These are phyloP conservation scores for Plebejus melissa DNA, from an alignment of 2,888 invertebrate species.

Conservation along the genomic window DNA sequence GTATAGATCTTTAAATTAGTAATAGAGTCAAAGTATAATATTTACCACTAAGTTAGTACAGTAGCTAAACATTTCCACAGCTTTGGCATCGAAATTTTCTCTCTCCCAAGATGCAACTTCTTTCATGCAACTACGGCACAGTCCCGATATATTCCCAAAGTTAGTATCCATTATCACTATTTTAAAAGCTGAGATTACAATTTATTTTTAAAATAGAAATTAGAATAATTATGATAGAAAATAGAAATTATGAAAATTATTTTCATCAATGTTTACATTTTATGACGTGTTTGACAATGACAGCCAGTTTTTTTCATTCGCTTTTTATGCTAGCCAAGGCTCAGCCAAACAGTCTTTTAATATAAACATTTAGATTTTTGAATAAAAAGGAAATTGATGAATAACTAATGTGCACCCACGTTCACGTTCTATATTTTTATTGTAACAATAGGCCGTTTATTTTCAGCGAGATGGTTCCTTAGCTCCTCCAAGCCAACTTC, in stretches of 20 bases:
- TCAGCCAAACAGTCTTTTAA: too few species aligned
- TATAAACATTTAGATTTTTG: too few species aligned
- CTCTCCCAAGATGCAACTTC: conserved; percentile 60
- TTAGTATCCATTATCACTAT: conserved; percentile 27
- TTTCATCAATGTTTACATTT: not conserved
- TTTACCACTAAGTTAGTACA: conserved; percentile 61
- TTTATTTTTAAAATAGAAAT: not conserved
- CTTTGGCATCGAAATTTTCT: conserved; percentile 50
- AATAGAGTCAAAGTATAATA: conserved; percentile 30
- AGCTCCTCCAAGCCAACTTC: conserved; percentile 85
- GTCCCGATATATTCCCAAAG: conserved; percentile 52
- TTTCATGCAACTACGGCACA: conserved; percentile 69
- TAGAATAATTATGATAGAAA: too few species aligned
- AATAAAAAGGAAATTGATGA: too few species aligned
- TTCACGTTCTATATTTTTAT: conserved; percentile 33
- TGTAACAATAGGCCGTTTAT: conserved; percentile 39
- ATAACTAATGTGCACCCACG: not conserved
- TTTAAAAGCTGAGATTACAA: not conserved
- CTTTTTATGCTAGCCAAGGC: not conserved
- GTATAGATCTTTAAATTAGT: too few species aligned
- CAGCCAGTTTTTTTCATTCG: not conserved
- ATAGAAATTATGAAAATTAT: not conserved
- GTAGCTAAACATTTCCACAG: conserved; percentile 62
- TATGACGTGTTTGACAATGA: not conserved
- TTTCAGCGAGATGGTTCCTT: conserved; percentile 56